Base-by-base conservation (phyloP, 1,140 invertebrate genomes). In the honey bee (Apis mellifera) region DNA sequence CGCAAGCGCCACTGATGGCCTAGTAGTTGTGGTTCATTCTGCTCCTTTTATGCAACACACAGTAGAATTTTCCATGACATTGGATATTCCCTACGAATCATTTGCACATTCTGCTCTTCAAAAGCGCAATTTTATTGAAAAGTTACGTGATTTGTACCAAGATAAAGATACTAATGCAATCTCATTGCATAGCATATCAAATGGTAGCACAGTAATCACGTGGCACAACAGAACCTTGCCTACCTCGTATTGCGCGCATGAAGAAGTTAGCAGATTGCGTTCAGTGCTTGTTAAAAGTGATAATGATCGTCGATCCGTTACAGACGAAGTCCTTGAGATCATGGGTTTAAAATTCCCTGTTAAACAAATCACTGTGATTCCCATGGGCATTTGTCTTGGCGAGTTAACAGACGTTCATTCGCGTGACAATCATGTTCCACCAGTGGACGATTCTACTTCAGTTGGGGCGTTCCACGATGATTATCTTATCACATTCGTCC, bases 401-500 rank as follows among this genome's bases (percentile, higher is more conserved):
- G 95, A 94, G 92, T 93, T 90, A 85, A 96, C 94, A 9, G 92
- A 94, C 72, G 85, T 94, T 2, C 94, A 95, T 75, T 91, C 90
- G 9, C 93, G 94, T 5, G 94, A 95, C 9, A 93, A 84, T 57
- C 74, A 90, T 32, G 89, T 91, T 70, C 92, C 89, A 84, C 90
- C 89, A 7, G 86, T 90, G 50, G 94, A 96, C 55, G 95, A 95
- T 68, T 95, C 94, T n/a, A 93, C 90, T 3, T 92, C 92, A 0
- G 91, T 95, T 23, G 92, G 94, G 9, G 80, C 89, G 3, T 94
- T 94, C 54, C 93, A 94, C n/a, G 96, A 97, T 64, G 97, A 98
- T 86, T 98, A 98, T 90, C 95, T 98, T 74, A 95, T 98, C n/a
- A 99, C 98, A 1, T 98, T 98, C 83, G 96, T 99, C 19, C 95